phyloP scores from a whole-genome alignment of 2,888 invertebrate genomes.

The Calameuta filiformis region DNA sequence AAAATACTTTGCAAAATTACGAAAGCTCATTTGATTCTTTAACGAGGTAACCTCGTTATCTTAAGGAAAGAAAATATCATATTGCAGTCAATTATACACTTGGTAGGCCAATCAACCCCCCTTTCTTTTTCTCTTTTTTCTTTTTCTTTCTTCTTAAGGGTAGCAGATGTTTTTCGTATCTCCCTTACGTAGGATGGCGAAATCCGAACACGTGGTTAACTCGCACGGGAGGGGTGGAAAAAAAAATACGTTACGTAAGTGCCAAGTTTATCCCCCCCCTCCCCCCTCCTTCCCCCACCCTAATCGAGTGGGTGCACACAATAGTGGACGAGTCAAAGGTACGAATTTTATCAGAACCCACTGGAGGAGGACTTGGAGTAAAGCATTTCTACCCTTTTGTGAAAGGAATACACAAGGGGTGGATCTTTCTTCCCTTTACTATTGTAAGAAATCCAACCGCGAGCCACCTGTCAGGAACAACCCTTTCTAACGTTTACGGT shows the following conservation, averaged over 20 bases:
- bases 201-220: neutral
- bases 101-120: neutral
- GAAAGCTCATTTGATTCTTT: neutral
- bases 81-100: neutral
- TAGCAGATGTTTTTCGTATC: neutral
- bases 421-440: neutral
- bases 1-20: neutral
- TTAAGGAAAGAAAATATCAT: neutral
- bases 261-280: neutral
- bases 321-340: neutral
- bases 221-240: neutral
- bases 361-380: neutral
- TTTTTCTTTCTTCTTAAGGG: neutral
- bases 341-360: neutral
- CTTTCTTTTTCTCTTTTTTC: neutral
- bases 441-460: neutral
- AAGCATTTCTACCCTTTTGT: neutral
- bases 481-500: neutral
- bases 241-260: neutral
- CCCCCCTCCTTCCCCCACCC: no score
- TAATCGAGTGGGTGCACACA: neutral
- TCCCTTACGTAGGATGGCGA: neutral
- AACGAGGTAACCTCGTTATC: neutral
- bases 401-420: neutral
- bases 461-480: neutral